Evolutionary conservation across 2,888 invertebrate species (phyloP).

Genomic region (Drymonia ruficornis): DNA sequence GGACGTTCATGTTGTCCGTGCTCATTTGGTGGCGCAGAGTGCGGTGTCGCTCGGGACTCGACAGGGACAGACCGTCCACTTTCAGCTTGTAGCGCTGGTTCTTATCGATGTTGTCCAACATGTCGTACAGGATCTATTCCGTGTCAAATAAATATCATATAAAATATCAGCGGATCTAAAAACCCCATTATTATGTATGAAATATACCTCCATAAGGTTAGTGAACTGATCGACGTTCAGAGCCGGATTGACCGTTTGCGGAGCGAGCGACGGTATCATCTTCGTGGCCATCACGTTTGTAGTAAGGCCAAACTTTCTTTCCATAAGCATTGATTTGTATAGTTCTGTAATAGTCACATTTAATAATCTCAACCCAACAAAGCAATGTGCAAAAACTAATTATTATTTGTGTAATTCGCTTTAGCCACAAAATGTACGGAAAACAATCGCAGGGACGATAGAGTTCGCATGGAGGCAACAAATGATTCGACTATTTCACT

Average conservation of each 20-base stretch:
- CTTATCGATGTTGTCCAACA: slow-evolving; percentile 95
- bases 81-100: slow-evolving; percentile 96
- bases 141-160: slow-evolving; percentile 10
- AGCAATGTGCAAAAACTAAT: background rate
- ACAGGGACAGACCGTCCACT: slow-evolving; percentile 90
- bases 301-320: slow-evolving; percentile 95
- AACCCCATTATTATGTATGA: background rate
- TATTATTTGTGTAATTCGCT: slow-evolving; percentile 20
- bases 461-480: background rate
- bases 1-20: slow-evolving; percentile 93
- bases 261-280: slow-evolving; percentile 96
- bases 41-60: slow-evolving; percentile 91
- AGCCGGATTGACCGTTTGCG: slow-evolving; percentile 94
- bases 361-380: slow-evolving; percentile 15
- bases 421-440: background rate
- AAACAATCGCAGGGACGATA: slow-evolving; percentile 21
- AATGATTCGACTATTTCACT: background rate
- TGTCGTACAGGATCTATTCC: slow-evolving; percentile 92
- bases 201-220: slow-evolving; percentile 69
- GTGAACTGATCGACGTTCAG: slow-evolving; percentile 70
- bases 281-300: slow-evolving; percentile 96
- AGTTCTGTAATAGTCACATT: slow-evolving; percentile 87
- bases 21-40: slow-evolving; percentile 92
- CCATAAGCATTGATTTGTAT: slow-evolving; percentile 95
- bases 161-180: background rate